These are phyloP conservation scores for Archips crataeganus DNA, from an alignment of 2,888 invertebrate species.

Conservation along the genomic window DNA sequence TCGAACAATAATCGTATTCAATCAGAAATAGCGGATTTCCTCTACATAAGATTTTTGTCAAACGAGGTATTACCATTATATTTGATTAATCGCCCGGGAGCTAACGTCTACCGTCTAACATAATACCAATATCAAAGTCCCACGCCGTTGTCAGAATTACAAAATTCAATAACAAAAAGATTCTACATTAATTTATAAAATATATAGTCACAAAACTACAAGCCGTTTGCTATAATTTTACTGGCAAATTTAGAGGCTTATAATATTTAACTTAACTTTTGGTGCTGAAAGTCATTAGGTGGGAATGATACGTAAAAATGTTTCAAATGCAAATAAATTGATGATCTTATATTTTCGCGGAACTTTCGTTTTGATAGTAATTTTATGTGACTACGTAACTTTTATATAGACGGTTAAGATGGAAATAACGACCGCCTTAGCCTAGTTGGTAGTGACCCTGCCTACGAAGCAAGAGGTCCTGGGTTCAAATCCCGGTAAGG, in stretches of 20 bases:
- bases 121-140: too few relatives aligned
- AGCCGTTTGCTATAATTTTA: background rate
- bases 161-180: conserved; percentile 8
- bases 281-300: background rate
- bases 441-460: too few relatives aligned
- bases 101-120: too few relatives aligned
- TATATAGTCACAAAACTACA: background rate
- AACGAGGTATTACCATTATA: conserved; percentile 8
- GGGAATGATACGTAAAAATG: background rate
- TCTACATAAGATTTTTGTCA: conserved; percentile 9
- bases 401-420: too few relatives aligned
- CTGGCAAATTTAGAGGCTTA: background rate
- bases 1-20: conserved; percentile 10
- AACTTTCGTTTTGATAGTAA: too few relatives aligned
- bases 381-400: too few relatives aligned
- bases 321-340: too few relatives aligned
- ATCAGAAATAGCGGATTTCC: conserved; percentile 17
- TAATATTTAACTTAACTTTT: background rate
- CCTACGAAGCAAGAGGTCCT: too few relatives aligned
- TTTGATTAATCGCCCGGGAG: conserved; percentile 25
- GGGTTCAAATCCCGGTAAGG: too few relatives aligned
- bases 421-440: too few relatives aligned
- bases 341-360: too few relatives aligned
- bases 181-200: background rate
- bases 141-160: background rate